Percentiles rank a stretch among this genome's conserved stretches.
Conservation (phyloP, 1,140 invertebrate species). For the Cherax destructor region DNA sequence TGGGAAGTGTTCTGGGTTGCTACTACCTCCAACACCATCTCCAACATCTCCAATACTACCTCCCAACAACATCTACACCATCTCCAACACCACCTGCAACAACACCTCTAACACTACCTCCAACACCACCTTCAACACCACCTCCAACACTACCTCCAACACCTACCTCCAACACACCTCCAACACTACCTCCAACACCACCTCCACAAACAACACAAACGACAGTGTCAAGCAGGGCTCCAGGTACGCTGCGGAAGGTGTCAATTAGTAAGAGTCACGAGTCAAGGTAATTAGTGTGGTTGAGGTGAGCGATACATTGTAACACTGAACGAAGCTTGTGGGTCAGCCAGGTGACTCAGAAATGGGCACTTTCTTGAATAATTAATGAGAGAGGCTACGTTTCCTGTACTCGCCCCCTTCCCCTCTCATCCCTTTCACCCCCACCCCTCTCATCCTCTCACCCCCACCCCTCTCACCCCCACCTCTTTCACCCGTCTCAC, state of each 20-base stretch:
- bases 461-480: too few species aligned
- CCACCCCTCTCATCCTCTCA: too few species aligned
- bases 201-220: not conserved
- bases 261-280: not conserved
- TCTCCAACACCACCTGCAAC: not conserved
- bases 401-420: slow-evolving; percentile 5
- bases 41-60: not conserved
- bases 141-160: too few species aligned
- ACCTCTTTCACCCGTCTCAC: too few species aligned
- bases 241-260: too few species aligned
- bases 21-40: too few species aligned
- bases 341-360: not conserved
- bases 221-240: too few species aligned
- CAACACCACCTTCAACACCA: too few species aligned
- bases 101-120: too few species aligned
- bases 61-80: not conserved
- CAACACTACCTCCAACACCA: too few species aligned
- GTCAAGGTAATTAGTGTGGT: not conserved
- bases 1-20: too few species aligned
- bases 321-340: not conserved
- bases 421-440: not conserved
- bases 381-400: slow-evolving; percentile 35
- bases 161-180: too few species aligned
- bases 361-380: slow-evolving; percentile 21
- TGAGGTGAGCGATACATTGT: not conserved